Percentiles rank a stretch among this genome's conserved stretches.
These are phyloP conservation scores for Hyla sarda DNA, from an alignment of 2,113 vertebrate species.

Conservation along the genomic window DNA sequence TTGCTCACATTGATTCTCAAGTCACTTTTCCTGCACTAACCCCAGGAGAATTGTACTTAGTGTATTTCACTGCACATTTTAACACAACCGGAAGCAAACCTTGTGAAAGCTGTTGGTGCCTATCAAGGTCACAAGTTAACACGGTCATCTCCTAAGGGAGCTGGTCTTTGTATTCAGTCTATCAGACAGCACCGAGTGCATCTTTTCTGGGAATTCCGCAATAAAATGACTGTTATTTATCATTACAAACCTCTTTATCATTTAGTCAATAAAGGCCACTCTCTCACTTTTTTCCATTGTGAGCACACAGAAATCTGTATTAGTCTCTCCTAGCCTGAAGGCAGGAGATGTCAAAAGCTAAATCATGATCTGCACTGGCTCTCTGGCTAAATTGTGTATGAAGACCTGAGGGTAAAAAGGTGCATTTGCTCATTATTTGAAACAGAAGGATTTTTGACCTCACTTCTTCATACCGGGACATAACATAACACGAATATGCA, in stretches of 20 bases:
- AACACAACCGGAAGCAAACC: conserved; percentile 85
- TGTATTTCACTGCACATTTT: conserved; percentile 65
- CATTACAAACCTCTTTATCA: conserved; percentile 99
- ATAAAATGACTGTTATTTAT: conserved; percentile 99
- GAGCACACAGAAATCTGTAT: conserved; percentile 99
- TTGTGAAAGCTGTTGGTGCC: conserved; percentile 83
- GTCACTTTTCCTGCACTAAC: not conserved
- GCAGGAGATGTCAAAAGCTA: conserved; percentile 99
- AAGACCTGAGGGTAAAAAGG: conserved; percentile 97
- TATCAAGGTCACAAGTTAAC: conserved; percentile 89
- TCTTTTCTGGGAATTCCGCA: conserved; percentile 99
- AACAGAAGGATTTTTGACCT: conserved; percentile 81
- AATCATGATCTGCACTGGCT: conserved; percentile 99
- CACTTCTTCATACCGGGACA: conserved; percentile 74
- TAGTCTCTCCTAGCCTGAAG: conserved; percentile 94
- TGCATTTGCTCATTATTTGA: conserved; percentile 99
- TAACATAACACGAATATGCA: conserved; percentile 71
- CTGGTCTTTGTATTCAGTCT: conserved; percentile 80
- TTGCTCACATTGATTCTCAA: conserved; percentile 61
- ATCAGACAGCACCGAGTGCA: conserved; percentile 93
- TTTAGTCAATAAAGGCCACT: conserved; percentile 99
- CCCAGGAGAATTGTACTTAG: conserved; percentile 21
- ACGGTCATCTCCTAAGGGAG: conserved; percentile 84
- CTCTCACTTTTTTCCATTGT: conserved; percentile 86
- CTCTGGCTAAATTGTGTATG: conserved; percentile 99